Percentiles rank a stretch among this genome's conserved stretches.
These are phyloP conservation scores for Heliconius sara DNA, from an alignment of 2,888 invertebrate species.

Conservation along the genomic window DNA sequence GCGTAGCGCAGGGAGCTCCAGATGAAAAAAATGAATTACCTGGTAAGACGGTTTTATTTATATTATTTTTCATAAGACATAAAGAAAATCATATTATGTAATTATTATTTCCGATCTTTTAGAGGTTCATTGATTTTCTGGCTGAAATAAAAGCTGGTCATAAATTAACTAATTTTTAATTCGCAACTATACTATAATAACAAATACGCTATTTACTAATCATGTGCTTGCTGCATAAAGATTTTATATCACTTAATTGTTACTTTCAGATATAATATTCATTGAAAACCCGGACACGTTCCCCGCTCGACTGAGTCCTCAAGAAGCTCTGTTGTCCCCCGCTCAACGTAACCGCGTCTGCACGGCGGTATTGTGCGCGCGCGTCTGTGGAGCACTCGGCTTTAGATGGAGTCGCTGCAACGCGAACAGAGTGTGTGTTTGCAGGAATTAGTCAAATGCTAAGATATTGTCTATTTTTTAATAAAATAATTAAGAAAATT, in stretches of 20 bases:
- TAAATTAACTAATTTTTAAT: too few relatives aligned
- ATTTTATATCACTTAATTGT: background rate
- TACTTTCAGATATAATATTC: conserved; percentile 8
- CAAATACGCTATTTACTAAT: too few relatives aligned
- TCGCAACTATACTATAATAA: too few relatives aligned
- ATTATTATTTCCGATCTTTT: too few relatives aligned
- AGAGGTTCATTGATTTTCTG: too few relatives aligned
- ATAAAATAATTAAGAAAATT: too few relatives aligned
- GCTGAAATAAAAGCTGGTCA: too few relatives aligned
- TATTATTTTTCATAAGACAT: background rate
- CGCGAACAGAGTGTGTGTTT: conserved; percentile 31
- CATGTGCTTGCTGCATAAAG: background rate
- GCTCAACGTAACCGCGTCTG: conserved; percentile 8
- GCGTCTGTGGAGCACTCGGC: conserved; percentile 26
- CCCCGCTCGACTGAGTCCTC: conserved; percentile 6
- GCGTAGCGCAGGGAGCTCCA: background rate
- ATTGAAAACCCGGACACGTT: conserved; percentile 18
- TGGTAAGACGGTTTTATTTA: background rate
- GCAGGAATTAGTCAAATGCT: conserved; percentile 12
- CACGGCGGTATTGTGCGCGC: conserved; percentile 9
- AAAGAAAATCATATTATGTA: background rate
- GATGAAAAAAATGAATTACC: conserved; percentile 13
- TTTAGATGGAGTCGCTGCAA: conserved; percentile 35
- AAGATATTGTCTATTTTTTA: too few relatives aligned
- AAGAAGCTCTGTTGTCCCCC: background rate